Percentiles rank a stretch among this genome's conserved stretches.
These are phyloP conservation scores for Carcharodon carcharias DNA, from an alignment of 2,797 vertebrate genomes.

Conservation along the genomic window DNA sequence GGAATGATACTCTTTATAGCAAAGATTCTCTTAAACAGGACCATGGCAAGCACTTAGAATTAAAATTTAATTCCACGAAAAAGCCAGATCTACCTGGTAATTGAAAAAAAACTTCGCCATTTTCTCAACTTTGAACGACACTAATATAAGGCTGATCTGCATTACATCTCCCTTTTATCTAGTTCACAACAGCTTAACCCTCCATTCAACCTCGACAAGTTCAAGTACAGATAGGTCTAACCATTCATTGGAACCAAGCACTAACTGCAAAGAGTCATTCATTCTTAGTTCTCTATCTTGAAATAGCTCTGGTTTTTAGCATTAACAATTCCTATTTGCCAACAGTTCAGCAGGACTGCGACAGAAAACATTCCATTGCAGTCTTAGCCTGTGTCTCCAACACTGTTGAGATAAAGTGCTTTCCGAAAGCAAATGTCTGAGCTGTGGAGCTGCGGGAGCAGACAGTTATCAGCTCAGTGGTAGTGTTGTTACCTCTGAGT, in stretches of 20 bases:
- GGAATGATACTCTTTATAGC: not conserved
- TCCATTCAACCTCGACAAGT: not conserved
- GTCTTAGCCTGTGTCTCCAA: not conserved
- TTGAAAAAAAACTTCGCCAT: not conserved
- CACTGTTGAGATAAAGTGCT: not conserved
- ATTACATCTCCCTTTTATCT: not conserved
- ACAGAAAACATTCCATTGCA: not conserved
- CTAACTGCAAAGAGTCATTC: not conserved
- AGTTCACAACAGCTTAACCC: not conserved
- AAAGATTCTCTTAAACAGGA: not conserved
- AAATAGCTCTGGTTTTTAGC: not conserved
- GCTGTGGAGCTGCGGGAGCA: not conserved
- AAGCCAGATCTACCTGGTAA: not conserved
- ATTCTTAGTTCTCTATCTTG: not conserved
- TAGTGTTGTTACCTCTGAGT: no score
- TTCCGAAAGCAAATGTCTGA: not conserved
- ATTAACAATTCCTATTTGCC: not conserved
- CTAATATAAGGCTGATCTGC: not conserved
- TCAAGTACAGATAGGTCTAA: not conserved
- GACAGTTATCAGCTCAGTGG: not conserved
- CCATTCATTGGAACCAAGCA: not conserved
- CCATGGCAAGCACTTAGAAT: slow-evolving; percentile 1
- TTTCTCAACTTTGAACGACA: not conserved
- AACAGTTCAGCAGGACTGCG: not conserved
- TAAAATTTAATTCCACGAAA: slow-evolving; percentile 7